phyloP scores from a whole-genome alignment of 2,797 vertebrate genomes.

The Brachymystax lenok region DNA sequence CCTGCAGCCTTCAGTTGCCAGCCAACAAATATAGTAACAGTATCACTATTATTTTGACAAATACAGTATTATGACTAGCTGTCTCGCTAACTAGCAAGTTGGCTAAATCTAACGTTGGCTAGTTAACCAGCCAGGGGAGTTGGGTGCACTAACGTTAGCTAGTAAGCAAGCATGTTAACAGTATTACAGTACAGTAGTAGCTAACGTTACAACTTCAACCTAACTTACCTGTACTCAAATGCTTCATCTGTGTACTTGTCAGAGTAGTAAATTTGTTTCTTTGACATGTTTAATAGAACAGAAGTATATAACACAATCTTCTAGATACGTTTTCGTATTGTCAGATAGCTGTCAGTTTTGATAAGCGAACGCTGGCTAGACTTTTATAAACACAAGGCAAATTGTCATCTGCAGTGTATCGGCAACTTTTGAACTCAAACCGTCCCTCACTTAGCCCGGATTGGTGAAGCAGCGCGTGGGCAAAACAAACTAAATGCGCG shows the following conservation, averaged over 20 bases:
- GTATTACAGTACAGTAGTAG: background rate
- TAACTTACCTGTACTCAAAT: constrained; percentile 78
- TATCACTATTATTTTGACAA: too few relatives aligned
- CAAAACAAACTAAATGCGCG: background rate
- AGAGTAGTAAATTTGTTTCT: constrained; percentile 81
- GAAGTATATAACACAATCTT: background rate
- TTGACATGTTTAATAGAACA: constrained; percentile 66
- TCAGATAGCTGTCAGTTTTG: background rate
- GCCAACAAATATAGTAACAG: too few relatives aligned
- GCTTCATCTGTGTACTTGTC: constrained; percentile 82
- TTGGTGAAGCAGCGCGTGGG: constrained; percentile 54
- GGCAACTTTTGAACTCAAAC: constrained; percentile 70
- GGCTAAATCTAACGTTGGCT: too few relatives aligned
- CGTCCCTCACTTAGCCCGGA: constrained; percentile 51
- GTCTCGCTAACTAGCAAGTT: too few relatives aligned
- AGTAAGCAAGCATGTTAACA: background rate
- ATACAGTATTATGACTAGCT: too few relatives aligned
- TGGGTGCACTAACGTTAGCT: background rate
- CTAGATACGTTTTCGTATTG: background rate
- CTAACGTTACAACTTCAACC: background rate
- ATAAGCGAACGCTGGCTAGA: background rate
- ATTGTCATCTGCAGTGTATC: constrained; percentile 60
- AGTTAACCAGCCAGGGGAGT: too few relatives aligned
- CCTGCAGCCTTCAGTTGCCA: too few relatives aligned
- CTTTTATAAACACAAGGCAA: background rate